These are phyloP conservation scores for Drosophila bifasciata DNA, from an alignment of 1,140 invertebrate genomes.

Conservation along the genomic window DNA sequence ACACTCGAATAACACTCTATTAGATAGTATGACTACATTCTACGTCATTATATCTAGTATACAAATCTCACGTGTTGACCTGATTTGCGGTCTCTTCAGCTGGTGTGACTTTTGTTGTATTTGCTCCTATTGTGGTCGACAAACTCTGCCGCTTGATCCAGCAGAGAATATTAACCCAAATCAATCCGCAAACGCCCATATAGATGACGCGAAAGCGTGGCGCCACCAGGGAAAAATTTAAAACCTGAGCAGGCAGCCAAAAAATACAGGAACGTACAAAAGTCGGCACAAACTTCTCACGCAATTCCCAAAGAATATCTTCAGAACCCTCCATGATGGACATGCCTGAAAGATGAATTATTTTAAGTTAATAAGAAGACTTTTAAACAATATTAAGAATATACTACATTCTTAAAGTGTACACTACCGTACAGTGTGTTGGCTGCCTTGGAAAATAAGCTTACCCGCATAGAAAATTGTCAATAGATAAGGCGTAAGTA, in stretches of 20 bases:
- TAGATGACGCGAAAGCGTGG: slow-evolving; percentile 89
- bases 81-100: slow-evolving; percentile 14
- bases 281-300: slow-evolving; percentile 89
- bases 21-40: too few relatives aligned
- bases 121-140: slow-evolving; percentile 12
- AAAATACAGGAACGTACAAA: slow-evolving; percentile 90
- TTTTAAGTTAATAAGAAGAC: background rate
- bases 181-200: slow-evolving; percentile 89
- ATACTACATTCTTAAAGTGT: background rate
- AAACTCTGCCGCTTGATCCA: slow-evolving; percentile 88
- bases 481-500: slow-evolving; percentile 89
- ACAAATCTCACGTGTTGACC: slow-evolving; percentile 37
- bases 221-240: slow-evolving; percentile 90
- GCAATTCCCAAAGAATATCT: slow-evolving; percentile 88
- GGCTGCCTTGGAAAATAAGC: slow-evolving; percentile 49
- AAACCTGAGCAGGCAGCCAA: slow-evolving; percentile 91
- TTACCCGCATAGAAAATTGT: slow-evolving; percentile 89
- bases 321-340: slow-evolving; percentile 89
- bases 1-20: too few relatives aligned
- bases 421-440: background rate
- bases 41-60: slow-evolving; percentile 18
- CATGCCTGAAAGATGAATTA: slow-evolving; percentile 86
- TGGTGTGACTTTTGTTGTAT: slow-evolving; percentile 5
- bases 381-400: background rate
- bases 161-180: slow-evolving; percentile 92